Percentiles rank a stretch among this genome's conserved stretches.
These are phyloP conservation scores for Poecilus cupreus DNA, from an alignment of 2,888 invertebrate genomes.

Conservation along the genomic window DNA sequence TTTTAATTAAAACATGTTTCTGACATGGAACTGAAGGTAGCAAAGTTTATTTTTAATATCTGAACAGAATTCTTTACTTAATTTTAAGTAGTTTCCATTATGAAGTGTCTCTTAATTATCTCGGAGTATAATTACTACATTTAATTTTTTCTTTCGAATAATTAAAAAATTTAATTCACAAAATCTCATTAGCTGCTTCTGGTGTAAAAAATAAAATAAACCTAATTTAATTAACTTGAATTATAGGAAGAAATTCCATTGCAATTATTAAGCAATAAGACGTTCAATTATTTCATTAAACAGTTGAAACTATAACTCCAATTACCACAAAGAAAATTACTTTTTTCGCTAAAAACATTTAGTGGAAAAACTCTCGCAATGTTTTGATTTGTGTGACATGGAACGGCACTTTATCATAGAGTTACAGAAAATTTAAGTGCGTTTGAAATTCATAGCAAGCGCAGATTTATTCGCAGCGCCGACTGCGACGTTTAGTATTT, in stretches of 20 bases:
- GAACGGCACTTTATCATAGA: conserved; percentile 17
- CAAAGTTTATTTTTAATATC: background rate
- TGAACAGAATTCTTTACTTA: background rate
- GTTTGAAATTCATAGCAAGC: conserved; percentile 3
- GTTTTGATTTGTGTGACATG: conserved; percentile 2
- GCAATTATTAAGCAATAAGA: conserved; percentile 17
- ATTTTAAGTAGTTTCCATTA: conserved; percentile 8
- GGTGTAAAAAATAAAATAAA: conserved; percentile 18
- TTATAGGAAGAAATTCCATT: background rate
- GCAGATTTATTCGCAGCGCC: background rate
- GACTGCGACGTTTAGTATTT: background rate
- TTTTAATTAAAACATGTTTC: conserved; percentile 11
- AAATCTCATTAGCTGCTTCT: conserved; percentile 24
- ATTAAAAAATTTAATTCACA: conserved; percentile 19
- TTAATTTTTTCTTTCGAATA: conserved; percentile 8
- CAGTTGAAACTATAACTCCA: background rate
- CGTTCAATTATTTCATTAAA: conserved; percentile 4
- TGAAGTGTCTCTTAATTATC: conserved; percentile 27
- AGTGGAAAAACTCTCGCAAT: background rate
- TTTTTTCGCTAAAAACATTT: background rate
- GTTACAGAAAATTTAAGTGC: background rate
- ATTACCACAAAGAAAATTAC: too few species aligned
- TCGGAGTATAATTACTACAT: background rate
- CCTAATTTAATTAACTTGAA: conserved; percentile 29
- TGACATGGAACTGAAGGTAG: background rate